Percentiles rank a stretch among this genome's conserved stretches.
phyloP scores from a whole-genome alignment of 2,797 vertebrate genomes.

The Natrix natrix region DNA sequence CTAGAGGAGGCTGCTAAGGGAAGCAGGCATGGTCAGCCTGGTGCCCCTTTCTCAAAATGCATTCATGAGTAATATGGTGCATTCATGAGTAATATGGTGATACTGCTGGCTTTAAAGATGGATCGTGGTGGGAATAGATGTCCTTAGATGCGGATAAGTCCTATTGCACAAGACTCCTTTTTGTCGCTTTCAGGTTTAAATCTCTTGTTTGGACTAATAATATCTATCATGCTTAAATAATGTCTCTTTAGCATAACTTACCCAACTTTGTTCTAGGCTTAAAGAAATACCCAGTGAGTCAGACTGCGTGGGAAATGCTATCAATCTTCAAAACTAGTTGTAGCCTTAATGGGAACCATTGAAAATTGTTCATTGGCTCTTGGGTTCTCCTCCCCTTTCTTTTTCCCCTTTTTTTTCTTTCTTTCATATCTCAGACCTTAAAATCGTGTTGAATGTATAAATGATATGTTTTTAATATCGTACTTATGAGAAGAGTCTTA shows the following conservation, averaged over 20 bases:
- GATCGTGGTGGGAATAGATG: not conserved
- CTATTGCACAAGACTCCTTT: not conserved
- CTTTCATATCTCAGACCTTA: not conserved
- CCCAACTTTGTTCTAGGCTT: not conserved
- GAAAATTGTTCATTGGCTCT: not conserved
- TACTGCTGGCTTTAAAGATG: not conserved
- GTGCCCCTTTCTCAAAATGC: not conserved
- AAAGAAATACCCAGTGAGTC: not conserved
- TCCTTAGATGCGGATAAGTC: not conserved
- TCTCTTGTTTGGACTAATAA: too few relatives aligned
- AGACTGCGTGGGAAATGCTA: not conserved
- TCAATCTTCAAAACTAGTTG: not conserved
- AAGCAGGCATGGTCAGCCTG: not conserved
- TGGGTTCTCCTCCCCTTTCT: not conserved
- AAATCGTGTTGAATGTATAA: not conserved
- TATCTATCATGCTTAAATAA: not conserved
- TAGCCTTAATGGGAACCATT: not conserved
- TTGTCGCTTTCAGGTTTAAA: not conserved
- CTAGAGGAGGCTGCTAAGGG: not conserved
- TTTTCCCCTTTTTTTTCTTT: not conserved
- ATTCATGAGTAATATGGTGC: not conserved
- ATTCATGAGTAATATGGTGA: not conserved
- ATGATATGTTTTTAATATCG: not conserved
- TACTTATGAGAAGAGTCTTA: not conserved
- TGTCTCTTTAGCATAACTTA: not conserved